A percentile compares a stretch with the other conserved stretches of the same genome.
These are phyloP conservation scores for Macroramphosus scolopax DNA, from an alignment of 2,797 vertebrate species.

Conservation along the genomic window DNA sequence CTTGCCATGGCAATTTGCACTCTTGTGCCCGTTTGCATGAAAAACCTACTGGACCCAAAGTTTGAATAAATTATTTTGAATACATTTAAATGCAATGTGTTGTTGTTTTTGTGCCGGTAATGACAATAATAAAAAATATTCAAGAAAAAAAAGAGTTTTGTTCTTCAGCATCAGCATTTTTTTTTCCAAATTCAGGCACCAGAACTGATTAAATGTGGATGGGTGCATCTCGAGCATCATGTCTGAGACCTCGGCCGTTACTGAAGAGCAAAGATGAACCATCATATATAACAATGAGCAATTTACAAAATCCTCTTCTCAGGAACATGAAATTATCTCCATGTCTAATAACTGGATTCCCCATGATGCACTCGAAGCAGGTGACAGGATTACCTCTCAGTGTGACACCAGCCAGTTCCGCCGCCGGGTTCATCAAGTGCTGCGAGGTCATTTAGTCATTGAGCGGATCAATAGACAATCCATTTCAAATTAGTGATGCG, in stretches of 20 bases:
- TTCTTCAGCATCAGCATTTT: no score
- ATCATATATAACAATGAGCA: conserved; percentile 41
- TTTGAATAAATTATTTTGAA: no score
- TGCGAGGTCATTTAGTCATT: conserved; percentile 54
- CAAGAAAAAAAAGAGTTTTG: no score
- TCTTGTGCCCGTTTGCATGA: no score
- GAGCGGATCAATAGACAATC: conserved; percentile 63
- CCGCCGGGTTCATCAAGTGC: conserved; percentile 43
- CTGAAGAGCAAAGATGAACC: no score
- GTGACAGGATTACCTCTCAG: conserved; percentile 27
- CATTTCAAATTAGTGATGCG: conserved; percentile 68
- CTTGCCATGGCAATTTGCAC: no score
- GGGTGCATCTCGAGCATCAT: neutral
- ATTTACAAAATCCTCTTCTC: conserved; percentile 62
- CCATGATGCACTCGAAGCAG: conserved; percentile 12
- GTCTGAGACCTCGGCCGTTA: neutral
- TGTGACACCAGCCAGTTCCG: conserved; percentile 28
- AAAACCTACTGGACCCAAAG: no score
- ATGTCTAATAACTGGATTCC: conserved; percentile 30
- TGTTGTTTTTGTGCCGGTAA: no score
- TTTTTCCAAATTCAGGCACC: no score
- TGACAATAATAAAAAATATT: no score
- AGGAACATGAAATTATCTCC: conserved; percentile 49
- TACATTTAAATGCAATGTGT: no score
- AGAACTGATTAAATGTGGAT: no score